Evolutionary conservation across 2,113 vertebrate genomes (phyloP).

Genomic region (Lontra canadensis): DNA sequence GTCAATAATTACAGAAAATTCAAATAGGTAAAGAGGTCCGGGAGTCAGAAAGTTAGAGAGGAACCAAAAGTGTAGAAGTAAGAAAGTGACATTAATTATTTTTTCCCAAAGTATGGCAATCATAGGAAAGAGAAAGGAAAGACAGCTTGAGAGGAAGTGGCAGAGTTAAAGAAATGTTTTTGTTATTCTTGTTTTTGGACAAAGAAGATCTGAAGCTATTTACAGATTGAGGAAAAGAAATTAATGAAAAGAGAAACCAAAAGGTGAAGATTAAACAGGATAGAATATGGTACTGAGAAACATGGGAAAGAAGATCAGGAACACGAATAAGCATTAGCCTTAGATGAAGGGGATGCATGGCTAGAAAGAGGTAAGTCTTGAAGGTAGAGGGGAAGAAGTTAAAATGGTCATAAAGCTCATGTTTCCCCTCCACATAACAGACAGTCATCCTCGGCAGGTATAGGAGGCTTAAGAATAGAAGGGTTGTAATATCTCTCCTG

Average conservation of each 20-base stretch:
- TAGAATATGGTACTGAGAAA: not conserved
- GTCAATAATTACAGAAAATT: not conserved
- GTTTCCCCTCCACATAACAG: not conserved
- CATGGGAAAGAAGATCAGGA: not conserved
- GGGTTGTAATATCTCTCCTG: not conserved
- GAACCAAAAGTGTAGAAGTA: not conserved
- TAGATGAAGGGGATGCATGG: not conserved
- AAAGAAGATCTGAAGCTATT: not conserved
- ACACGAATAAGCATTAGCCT: not conserved
- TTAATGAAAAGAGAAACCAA: constrained; percentile 17
- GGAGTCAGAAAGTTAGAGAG: not conserved
- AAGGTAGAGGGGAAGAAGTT: not conserved
- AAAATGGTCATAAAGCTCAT: not conserved
- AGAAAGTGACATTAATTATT: not conserved
- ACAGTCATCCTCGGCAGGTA: not conserved
- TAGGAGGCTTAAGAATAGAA: not conserved
- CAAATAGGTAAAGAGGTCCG: not conserved
- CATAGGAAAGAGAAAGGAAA: constrained; percentile 35
- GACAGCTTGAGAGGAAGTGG: not conserved
- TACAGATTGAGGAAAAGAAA: not conserved
- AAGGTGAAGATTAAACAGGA: not conserved
- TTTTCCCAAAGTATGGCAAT: constrained; percentile 6
- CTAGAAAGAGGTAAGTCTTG: not conserved
- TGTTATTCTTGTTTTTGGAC: not conserved
- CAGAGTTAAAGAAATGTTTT: not conserved